Evolutionary conservation across 2,888 invertebrate genomes (phyloP), one percentile per base, ranked within the genome.

Genomic region (Diachrysia chrysitis): DNA sequence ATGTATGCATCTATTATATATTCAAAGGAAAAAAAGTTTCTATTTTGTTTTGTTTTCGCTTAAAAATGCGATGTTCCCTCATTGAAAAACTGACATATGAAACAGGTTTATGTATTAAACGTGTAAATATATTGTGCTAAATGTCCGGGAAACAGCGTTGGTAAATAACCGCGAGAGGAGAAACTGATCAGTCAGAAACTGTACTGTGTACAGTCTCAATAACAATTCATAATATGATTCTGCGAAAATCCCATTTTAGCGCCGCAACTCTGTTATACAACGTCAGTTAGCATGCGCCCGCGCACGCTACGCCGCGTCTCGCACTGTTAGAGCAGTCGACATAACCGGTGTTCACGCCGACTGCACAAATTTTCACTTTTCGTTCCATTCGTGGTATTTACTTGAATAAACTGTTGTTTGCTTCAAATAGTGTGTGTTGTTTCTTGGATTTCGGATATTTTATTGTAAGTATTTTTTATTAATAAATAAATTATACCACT

Each of bases 261-360:
- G n/a, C n/a, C 42, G 16, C n/a, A n/a, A 14, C 77, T 73, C 57
- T 68, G 82, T 88, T 90, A 89, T 86, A 87, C 89, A 88, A 87
- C 83, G 63, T 79, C 86, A 89, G 89, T 90, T 76, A 82, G 74
- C 71, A 81, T 63, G 85, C 86, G 87, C 82, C 60, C 67, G 88
- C 83, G 85, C 87, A 82, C 73, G 84, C 71, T 35, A 72, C 68
- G 74, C 65, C 74, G 81, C 83, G 87, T 86, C 77, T 81, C 83
- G 86, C 79, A 79, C 75, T 79, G 78, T 58, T 83, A 69, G 73
- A 72, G 59, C 46, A 59, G 69, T 32, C 63, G 46, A 61, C 64
- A 73, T 73, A 76, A 78, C 83, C n/a, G 71, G 70, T 75, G 77
- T 79, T 79, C 71, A 81, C 81, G 79, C 77, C 70, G 58, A 58